phyloP scores from a whole-genome alignment of 2,113 vertebrate genomes.

The Sorex araneus region DNA sequence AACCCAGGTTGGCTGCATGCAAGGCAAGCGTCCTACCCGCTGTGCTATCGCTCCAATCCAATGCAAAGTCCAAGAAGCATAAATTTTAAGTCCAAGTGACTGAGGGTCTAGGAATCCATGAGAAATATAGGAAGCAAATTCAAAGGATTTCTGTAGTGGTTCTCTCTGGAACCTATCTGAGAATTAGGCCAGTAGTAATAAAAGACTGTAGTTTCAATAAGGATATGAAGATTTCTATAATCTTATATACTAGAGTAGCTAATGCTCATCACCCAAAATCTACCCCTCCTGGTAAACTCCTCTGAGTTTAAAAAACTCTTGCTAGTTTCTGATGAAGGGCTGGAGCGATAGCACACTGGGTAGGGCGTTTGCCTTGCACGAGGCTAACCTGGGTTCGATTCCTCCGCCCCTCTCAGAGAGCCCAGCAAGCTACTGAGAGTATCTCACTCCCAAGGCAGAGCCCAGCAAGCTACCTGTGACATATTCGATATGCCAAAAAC shows the following conservation, averaged over 20 bases:
- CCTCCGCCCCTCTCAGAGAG: too few species aligned
- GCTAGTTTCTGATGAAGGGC: not conserved
- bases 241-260: constrained; percentile 33
- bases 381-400: too few species aligned
- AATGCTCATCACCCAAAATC: not conserved
- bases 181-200: not conserved
- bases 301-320: constrained; percentile 23
- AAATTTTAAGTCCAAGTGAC: not conserved
- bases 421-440: too few species aligned
- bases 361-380: too few species aligned
- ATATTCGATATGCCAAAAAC: too few species aligned
- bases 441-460: too few species aligned
- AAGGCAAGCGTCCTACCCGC: too few species aligned
- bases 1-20: too few species aligned
- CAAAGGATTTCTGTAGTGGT: not conserved
- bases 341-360: too few species aligned
- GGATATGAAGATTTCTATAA: not conserved
- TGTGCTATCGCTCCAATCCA: too few species aligned
- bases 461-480: too few species aligned
- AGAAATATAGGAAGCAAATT: not conserved
- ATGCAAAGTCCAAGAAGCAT: not conserved
- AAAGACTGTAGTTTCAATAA: not conserved
- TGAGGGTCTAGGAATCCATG: not conserved
- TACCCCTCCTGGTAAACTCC: not conserved
- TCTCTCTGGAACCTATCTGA: not conserved